These are phyloP conservation scores for Euwallacea similis DNA, from an alignment of 1,140 invertebrate species.

Conservation along the genomic window DNA sequence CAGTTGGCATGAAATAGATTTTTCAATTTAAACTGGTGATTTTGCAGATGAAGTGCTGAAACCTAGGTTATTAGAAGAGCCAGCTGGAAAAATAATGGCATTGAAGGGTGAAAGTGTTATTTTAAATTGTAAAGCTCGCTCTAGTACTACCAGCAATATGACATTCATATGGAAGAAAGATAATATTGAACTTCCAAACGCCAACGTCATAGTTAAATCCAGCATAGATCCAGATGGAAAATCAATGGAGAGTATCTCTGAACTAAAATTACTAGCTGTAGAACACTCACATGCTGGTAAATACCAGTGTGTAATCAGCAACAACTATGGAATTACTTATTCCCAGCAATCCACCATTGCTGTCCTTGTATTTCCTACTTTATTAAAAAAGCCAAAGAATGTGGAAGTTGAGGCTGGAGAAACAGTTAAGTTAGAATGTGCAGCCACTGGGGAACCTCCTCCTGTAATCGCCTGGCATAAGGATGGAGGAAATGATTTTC, in stretches of 20 bases:
- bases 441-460: conserved; percentile 82
- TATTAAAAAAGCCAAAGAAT: conserved; percentile 83
- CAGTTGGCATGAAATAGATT: conserved; percentile 6
- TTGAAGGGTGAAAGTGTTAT: conserved; percentile 83
- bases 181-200: conserved; percentile 68
- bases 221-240: conserved; percentile 52
- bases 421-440: conserved; percentile 88
- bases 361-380: conserved; percentile 85
- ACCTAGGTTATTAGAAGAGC: conserved; percentile 80
- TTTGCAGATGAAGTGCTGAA: conserved; percentile 75
- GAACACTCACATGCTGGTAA: conserved; percentile 77
- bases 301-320: conserved; percentile 92
- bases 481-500: conserved; percentile 93
- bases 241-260: conserved; percentile 61
- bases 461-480: conserved; percentile 90
- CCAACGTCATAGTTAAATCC: conserved; percentile 43
- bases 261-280: conserved; percentile 72
- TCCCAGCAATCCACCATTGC: conserved; percentile 83
- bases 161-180: conserved; percentile 89
- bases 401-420: conserved; percentile 81
- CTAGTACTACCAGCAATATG: conserved; percentile 62
- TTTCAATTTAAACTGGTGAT: conserved; percentile 6
- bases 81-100: conserved; percentile 75
- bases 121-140: conserved; percentile 77
- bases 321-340: conserved; percentile 87